A percentile compares a stretch with the other conserved stretches of the same genome.
Evolutionary conservation across 2,113 vertebrate species (phyloP).

Genomic region (Myanophis thanlyinensis): DNA sequence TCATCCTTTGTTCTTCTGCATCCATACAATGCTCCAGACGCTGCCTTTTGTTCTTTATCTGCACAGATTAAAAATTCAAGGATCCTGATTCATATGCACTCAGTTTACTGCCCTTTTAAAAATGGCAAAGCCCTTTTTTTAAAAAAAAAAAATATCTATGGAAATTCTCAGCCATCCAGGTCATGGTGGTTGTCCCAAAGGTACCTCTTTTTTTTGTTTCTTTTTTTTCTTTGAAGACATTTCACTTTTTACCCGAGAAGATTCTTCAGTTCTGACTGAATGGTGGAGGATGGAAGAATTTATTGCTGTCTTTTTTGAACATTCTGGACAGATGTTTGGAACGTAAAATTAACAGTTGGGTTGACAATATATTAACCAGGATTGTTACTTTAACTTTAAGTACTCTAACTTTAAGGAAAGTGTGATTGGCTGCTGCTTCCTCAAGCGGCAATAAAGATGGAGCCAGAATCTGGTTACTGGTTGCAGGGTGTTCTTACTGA

Average conservation of each 20-base stretch:
- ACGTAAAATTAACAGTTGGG: too few species aligned
- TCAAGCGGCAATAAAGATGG: too few species aligned
- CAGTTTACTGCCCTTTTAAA: not conserved
- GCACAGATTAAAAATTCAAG: not conserved
- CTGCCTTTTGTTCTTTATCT: not conserved
- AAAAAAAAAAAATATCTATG: too few species aligned
- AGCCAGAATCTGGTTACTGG: too few species aligned
- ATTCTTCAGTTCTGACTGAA: not conserved
- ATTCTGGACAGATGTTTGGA: too few species aligned
- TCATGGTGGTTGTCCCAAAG: not conserved
- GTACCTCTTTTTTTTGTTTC: not conserved
- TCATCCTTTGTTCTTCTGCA: not conserved
- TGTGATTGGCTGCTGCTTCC: too few species aligned
- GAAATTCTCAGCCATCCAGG: not conserved
- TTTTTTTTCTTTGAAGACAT: not conserved
- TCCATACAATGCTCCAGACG: not conserved
- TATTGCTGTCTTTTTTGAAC: not conserved
- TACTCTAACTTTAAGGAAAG: too few species aligned
- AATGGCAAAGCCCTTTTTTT: not conserved
- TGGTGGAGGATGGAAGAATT: not conserved
- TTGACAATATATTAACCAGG: too few species aligned
- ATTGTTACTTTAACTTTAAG: too few species aligned
- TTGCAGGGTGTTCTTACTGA: too few species aligned
- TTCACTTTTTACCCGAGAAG: not conserved
- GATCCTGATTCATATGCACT: not conserved